phyloP scores from a whole-genome alignment of 92 coral and sea anemone genomes.

The Desmophyllum pertusum region DNA sequence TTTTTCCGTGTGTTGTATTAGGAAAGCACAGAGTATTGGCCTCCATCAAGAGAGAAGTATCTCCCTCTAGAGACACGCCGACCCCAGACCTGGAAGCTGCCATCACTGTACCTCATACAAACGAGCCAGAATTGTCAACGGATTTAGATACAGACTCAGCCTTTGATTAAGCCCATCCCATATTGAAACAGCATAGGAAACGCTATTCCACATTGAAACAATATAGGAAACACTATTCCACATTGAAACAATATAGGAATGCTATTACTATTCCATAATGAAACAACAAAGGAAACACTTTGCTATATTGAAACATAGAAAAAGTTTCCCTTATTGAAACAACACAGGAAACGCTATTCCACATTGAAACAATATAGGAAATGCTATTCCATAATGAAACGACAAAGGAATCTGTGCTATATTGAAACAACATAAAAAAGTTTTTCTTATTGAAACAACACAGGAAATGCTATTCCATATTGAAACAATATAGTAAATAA shows the following conservation, averaged over 20 bases:
- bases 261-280: neutral
- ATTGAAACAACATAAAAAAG: too few species aligned
- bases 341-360: neutral
- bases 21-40: constrained; percentile 12
- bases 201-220: neutral
- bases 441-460: neutral
- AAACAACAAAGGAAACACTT: neutral
- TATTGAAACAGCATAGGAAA: neutral
- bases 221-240: neutral
- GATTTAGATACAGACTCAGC: constrained; percentile 29
- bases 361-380: neutral
- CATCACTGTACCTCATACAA: neutral
- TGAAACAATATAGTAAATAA: neutral
- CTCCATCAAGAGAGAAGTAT: constrained; percentile 9
- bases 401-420: too few species aligned
- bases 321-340: neutral
- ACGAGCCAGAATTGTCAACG: constrained; percentile 17
- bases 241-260: neutral
- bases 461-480: neutral
- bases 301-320: too few species aligned
- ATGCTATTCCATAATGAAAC: neutral
- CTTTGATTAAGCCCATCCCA: constrained; percentile 11
- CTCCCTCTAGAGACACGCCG: constrained; percentile 9
- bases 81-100: neutral
- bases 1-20: neutral